These are phyloP conservation scores for Platycercus adscitus DNA, from an alignment of 2,113 vertebrate genomes.

Conservation along the genomic window DNA sequence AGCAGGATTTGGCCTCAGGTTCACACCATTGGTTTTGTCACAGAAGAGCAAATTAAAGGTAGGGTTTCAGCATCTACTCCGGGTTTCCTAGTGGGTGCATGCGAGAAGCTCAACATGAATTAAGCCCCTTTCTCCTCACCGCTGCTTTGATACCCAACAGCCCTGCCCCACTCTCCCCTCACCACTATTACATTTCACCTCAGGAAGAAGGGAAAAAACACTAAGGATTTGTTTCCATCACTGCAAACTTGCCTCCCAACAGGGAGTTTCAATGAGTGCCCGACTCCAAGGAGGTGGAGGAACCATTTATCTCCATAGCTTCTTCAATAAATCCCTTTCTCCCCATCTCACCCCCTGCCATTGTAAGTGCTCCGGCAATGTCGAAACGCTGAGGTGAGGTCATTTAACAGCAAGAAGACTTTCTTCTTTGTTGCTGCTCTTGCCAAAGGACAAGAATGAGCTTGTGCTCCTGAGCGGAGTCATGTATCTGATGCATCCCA, in stretches of 20 bases:
- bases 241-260: slow-evolving; percentile 37
- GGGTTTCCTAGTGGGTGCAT: neutral
- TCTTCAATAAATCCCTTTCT: slow-evolving; percentile 30
- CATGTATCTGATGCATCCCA: slow-evolving; percentile 25
- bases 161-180: slow-evolving; percentile 28
- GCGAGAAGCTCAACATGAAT: neutral
- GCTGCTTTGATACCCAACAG: slow-evolving; percentile 29
- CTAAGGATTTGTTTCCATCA: slow-evolving; percentile 42
- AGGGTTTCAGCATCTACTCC: neutral
- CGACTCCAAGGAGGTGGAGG: neutral
- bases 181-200: slow-evolving; percentile 27
- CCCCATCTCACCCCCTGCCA: slow-evolving; percentile 28
- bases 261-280: slow-evolving; percentile 21
- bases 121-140: slow-evolving; percentile 19
- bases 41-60: neutral
- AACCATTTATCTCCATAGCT: slow-evolving; percentile 40
- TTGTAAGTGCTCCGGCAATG: neutral
- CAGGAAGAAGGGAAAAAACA: neutral
- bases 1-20: neutral
- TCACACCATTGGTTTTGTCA: neutral
- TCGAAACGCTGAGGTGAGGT: slow-evolving; percentile 26
- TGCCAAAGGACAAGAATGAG: slow-evolving; percentile 18
- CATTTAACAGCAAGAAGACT: slow-evolving; percentile 6
- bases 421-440: slow-evolving; percentile 7
- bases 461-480: neutral